phyloP scores from a whole-genome alignment of 2,113 vertebrate genomes.

The Entosphenus tridentatus region DNA sequence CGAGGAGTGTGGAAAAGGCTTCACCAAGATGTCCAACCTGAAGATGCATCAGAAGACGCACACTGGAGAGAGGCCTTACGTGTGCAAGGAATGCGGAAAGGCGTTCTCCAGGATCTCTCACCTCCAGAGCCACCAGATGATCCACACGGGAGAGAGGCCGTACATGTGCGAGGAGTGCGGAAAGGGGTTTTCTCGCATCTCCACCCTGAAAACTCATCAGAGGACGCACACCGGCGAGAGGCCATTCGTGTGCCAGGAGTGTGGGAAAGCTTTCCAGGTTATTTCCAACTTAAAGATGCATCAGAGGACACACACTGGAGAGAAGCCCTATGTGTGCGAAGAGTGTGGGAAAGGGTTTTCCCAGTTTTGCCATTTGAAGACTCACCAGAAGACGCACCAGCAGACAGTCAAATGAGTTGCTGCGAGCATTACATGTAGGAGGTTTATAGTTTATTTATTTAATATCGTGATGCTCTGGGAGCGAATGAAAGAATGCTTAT shows the following conservation, averaged over 20 bases:
- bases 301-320: slow-evolving; percentile 17
- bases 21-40: slow-evolving; percentile 17
- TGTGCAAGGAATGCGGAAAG: slow-evolving; percentile 15
- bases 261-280: slow-evolving; percentile 16
- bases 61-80: slow-evolving; percentile 16
- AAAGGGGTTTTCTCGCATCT: slow-evolving; percentile 11
- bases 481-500: too few species aligned
- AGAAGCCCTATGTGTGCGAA: slow-evolving; percentile 14
- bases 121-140: slow-evolving; percentile 16
- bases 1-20: slow-evolving; percentile 17
- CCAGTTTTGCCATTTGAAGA: too few species aligned
- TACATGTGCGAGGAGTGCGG: slow-evolving; percentile 11
- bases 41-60: slow-evolving; percentile 17
- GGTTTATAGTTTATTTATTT: too few species aligned
- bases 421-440: too few species aligned
- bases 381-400: too few species aligned
- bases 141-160: slow-evolving; percentile 16
- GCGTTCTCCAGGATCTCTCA: slow-evolving; percentile 15
- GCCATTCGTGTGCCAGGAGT: slow-evolving; percentile 12
- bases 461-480: too few species aligned
- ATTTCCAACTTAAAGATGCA: slow-evolving; percentile 17
- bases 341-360: slow-evolving; percentile 16
- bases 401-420: too few species aligned
- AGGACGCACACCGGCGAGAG: slow-evolving; percentile 16
- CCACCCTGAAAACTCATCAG: slow-evolving; percentile 12